Conservation (phyloP, 2,797 vertebrate species). For the Falco cherrug region DNA sequence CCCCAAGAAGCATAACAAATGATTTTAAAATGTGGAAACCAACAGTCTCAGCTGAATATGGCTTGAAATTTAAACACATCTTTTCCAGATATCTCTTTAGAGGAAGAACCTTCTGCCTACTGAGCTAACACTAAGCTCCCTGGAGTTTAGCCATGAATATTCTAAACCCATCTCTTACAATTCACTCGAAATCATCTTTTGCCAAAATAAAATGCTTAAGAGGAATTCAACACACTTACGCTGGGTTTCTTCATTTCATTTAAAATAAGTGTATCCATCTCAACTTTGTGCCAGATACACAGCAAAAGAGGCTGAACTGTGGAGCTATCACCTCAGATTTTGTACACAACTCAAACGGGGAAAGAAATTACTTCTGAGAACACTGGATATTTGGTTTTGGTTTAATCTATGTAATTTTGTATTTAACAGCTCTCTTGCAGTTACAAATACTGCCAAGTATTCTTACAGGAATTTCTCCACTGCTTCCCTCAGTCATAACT, state of each 20-base stretch:
- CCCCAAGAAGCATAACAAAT: slow-evolving; percentile 38
- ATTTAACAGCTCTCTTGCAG: not conserved
- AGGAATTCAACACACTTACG: not conserved
- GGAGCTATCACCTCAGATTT: not conserved
- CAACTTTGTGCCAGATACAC: slow-evolving; percentile 35
- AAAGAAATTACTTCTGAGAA: slow-evolving; percentile 38
- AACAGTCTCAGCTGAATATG: slow-evolving; percentile 41
- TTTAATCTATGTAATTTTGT: not conserved
- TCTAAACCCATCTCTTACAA: slow-evolving; percentile 48
- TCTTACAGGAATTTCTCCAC: not conserved
- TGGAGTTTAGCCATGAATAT: slow-evolving; percentile 68
- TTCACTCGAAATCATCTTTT: slow-evolving; percentile 11
- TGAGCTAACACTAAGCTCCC: slow-evolving; percentile 62
- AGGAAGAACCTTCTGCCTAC: slow-evolving; percentile 50
- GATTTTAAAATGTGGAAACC: slow-evolving; percentile 27
- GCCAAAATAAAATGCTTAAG: slow-evolving; percentile 44
- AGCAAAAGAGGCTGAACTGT: slow-evolving; percentile 17
- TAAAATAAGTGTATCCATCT: not conserved
- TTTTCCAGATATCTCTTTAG: slow-evolving; percentile 50
- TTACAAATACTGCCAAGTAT: not conserved
- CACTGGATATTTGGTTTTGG: not conserved
- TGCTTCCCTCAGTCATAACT: not conserved
- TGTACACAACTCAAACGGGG: slow-evolving; percentile 8
- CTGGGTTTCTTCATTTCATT: slow-evolving; percentile 17
- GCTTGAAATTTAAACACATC: slow-evolving; percentile 57